These are phyloP conservation scores for Chamaea fasciata DNA, from an alignment of 2,113 vertebrate species.

Conservation along the genomic window DNA sequence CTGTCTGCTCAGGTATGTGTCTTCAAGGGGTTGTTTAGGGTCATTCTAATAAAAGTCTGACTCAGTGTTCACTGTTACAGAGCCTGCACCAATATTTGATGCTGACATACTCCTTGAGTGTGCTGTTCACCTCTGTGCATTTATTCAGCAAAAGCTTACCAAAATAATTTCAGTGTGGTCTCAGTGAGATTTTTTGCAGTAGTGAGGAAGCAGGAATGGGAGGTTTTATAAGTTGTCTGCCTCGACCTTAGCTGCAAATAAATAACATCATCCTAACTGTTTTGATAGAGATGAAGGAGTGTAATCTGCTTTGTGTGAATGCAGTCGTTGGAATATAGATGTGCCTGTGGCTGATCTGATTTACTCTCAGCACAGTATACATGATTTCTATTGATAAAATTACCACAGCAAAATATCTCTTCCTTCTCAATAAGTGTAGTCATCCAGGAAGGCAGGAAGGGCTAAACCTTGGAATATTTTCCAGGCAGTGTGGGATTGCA, in stretches of 20 bases:
- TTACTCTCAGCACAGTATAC: neutral
- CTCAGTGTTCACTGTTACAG: neutral
- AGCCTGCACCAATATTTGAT: neutral
- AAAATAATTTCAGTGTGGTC: neutral
- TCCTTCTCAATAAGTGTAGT: neutral
- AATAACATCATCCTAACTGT: neutral
- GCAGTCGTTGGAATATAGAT: neutral
- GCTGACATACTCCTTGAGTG: neutral
- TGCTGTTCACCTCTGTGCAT: neutral
- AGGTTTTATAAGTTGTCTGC: neutral
- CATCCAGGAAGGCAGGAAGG: neutral
- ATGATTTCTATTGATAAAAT: neutral
- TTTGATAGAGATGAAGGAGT: neutral
- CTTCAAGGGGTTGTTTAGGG: neutral
- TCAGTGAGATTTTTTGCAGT: neutral
- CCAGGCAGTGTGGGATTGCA: accelerated
- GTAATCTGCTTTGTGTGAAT: neutral
- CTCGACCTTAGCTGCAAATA: neutral
- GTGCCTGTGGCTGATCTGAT: neutral
- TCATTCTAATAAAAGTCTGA: neutral
- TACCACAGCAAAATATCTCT: neutral
- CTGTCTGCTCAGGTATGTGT: neutral
- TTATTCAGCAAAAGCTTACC: neutral
- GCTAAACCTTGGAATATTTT: neutral
- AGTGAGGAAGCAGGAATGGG: neutral